Conservation (phyloP, 2,888 invertebrate species). For the Andrena marginata region DNA sequence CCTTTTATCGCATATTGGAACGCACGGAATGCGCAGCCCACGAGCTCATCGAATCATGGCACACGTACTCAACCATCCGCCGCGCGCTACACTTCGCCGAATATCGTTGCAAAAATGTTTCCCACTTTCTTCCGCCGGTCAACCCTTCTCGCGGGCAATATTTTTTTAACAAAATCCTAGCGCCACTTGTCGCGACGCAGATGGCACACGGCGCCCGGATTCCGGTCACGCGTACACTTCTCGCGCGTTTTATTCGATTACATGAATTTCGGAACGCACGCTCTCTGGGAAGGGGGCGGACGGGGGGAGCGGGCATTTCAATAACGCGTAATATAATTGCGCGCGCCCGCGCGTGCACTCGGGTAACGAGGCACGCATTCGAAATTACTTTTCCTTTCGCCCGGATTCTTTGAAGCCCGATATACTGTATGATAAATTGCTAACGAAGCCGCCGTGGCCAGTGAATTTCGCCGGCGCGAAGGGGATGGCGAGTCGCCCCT, state of each 20-base stretch:
- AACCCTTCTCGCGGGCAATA: not conserved
- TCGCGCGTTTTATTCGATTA: slow-evolving; percentile 56
- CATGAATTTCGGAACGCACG: slow-evolving; percentile 46
- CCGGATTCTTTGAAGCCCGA: not conserved
- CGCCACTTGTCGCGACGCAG: slow-evolving; percentile 49
- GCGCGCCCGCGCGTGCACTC: not conserved
- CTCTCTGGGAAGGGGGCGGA: too few species aligned
- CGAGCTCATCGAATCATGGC: not conserved
- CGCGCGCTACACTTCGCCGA: not conserved
- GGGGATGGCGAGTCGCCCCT: slow-evolving; percentile 15
- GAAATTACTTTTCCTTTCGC: not conserved
- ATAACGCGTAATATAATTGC: slow-evolving; percentile 51
- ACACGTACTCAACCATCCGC: not conserved
- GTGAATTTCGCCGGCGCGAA: slow-evolving; percentile 32
- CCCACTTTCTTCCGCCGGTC: slow-evolving; percentile 14
- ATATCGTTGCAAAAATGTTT: not conserved
- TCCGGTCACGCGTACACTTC: slow-evolving; percentile 50
- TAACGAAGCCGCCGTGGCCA: slow-evolving; percentile 18
- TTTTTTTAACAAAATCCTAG: slow-evolving; percentile 42
- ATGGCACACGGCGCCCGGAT: slow-evolving; percentile 36
- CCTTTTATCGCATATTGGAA: not conserved
- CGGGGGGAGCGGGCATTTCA: slow-evolving; percentile 35
- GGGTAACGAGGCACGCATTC: not conserved
- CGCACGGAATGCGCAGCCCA: not conserved
- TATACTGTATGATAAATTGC: slow-evolving; percentile 45